Percentiles rank a stretch among this genome's conserved stretches.
Evolutionary conservation across 2,113 vertebrate genomes (phyloP).

Genomic region (Hyperopisus bebe): DNA sequence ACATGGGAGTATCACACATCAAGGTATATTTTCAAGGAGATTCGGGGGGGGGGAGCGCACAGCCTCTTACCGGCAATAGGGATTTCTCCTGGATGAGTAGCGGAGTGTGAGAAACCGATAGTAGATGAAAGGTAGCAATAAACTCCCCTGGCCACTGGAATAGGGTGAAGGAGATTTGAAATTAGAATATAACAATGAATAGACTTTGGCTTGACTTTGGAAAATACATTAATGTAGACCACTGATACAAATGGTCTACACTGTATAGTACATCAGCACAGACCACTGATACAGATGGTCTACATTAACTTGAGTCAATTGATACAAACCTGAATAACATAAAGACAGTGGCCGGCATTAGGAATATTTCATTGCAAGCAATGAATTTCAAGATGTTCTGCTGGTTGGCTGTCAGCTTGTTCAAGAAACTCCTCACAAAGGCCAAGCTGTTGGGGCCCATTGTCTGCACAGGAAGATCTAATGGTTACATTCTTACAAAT

Average conservation of each 20-base stretch:
- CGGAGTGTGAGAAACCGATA: constrained; percentile 93
- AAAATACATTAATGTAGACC: neutral
- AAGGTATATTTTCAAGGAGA: neutral
- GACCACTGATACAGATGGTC: neutral
- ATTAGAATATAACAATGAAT: neutral
- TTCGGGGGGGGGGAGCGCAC: no score
- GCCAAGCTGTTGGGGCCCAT: constrained; percentile 78
- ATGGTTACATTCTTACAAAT: neutral
- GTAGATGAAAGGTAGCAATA: constrained; percentile 95
- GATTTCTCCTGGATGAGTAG: constrained; percentile 92
- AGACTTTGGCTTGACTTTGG: neutral
- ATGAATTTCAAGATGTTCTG: constrained; percentile 98
- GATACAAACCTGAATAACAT: constrained; percentile 89
- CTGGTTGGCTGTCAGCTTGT: constrained; percentile 87
- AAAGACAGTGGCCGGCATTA: constrained; percentile 97
- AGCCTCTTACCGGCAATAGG: constrained; percentile 84
- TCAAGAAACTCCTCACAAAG: constrained; percentile 80
- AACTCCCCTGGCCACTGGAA: constrained; percentile 86
- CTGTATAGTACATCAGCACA: neutral
- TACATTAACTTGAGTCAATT: neutral
- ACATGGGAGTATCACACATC: neutral
- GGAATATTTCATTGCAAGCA: constrained; percentile 96
- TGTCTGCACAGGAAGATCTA: constrained; percentile 59
- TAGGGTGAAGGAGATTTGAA: neutral
- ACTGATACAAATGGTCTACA: neutral